Evolutionary conservation across 1,140 invertebrate genomes (phyloP).

Genomic region (Rhynchophorus ferrugineus): DNA sequence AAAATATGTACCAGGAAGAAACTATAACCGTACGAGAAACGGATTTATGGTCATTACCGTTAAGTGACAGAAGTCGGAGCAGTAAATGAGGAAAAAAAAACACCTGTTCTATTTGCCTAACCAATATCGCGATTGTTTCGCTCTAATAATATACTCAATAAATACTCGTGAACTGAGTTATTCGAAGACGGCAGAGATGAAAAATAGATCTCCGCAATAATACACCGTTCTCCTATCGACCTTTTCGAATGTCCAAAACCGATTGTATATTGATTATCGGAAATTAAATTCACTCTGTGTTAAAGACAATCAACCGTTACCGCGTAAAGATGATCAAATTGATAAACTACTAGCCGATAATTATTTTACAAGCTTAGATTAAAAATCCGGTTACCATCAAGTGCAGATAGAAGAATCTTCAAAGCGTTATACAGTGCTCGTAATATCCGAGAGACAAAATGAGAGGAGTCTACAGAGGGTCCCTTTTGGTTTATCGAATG

Average conservation of each 20-base stretch:
- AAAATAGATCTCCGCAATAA: conserved; percentile 28
- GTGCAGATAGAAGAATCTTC: neutral
- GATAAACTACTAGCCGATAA: neutral
- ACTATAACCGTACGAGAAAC: neutral
- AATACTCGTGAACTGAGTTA: conserved; percentile 22
- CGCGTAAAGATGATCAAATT: neutral
- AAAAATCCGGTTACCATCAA: neutral
- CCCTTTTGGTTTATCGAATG: neutral
- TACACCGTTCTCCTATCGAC: conserved; percentile 25
- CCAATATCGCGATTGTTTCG: conserved; percentile 22
- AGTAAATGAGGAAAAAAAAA: conserved; percentile 8
- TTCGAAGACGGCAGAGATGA: conserved; percentile 25
- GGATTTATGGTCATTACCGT: neutral
- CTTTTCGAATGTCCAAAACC: conserved; percentile 25
- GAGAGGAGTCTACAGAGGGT: conserved; percentile 14
- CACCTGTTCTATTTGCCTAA: conserved; percentile 13
- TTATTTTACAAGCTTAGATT: neutral
- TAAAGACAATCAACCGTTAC: neutral
- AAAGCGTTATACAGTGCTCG: neutral
- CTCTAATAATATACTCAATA: too few relatives aligned
- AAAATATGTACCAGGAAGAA: conserved; percentile 2
- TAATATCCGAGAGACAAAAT: neutral
- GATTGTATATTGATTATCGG: conserved; percentile 4
- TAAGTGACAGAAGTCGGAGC: conserved; percentile 6
- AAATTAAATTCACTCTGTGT: neutral